Conservation (phyloP, 1,140 invertebrate species). For the Propsilocerus akamusi region DNA sequence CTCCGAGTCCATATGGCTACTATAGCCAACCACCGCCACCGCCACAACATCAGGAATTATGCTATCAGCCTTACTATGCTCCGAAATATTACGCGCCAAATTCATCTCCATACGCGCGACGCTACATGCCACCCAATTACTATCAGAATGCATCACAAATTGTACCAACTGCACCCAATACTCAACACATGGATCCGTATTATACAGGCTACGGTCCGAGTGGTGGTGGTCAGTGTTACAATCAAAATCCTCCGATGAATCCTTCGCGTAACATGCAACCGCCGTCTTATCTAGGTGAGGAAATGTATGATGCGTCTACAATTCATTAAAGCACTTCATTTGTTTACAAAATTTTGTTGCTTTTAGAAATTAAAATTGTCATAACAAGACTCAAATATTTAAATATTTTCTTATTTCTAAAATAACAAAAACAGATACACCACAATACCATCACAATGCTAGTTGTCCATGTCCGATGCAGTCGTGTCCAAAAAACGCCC, state of each 20-base stretch:
- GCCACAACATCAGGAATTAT: slow-evolving; percentile 22
- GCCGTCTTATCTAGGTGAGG: slow-evolving; percentile 43
- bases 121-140: slow-evolving; percentile 11
- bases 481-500: slow-evolving; percentile 90
- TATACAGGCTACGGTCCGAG: slow-evolving; percentile 42
- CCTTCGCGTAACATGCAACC: slow-evolving; percentile 48
- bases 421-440: slow-evolving; percentile 34
- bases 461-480: slow-evolving; percentile 71
- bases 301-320: slow-evolving; percentile 20
- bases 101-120: slow-evolving; percentile 8
- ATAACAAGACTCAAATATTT: too few species aligned
- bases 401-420: slow-evolving; percentile 9
- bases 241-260: slow-evolving; percentile 22
- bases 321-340: neutral
- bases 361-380: too few species aligned
- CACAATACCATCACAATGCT: slow-evolving; percentile 24
- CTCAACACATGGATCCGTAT: slow-evolving; percentile 26
- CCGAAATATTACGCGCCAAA: slow-evolving; percentile 16
- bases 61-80: slow-evolving; percentile 24
- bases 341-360: neutral
- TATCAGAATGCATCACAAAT: slow-evolving; percentile 15
- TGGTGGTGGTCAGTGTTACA: slow-evolving; percentile 32
- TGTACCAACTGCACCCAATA: slow-evolving; percentile 11
- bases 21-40: slow-evolving; percentile 21
- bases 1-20: slow-evolving; percentile 23